Percentiles rank a stretch among this genome's conserved stretches.
Evolutionary conservation across 2,797 vertebrate genomes (phyloP).

Genomic region (Cheirogaleus major): DNA sequence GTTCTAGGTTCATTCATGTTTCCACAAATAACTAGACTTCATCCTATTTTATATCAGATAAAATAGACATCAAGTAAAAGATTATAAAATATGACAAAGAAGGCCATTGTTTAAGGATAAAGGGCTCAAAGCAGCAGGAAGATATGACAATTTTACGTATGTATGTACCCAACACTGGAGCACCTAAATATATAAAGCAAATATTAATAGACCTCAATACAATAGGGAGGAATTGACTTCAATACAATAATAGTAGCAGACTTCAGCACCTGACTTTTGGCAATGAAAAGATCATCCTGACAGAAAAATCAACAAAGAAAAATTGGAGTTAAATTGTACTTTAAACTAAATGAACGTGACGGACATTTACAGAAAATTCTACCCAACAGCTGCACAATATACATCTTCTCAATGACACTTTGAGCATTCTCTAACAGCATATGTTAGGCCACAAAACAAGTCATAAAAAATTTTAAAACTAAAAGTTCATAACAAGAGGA

Average conservation of each 20-base stretch:
- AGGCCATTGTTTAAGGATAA: neutral
- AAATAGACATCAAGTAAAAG: neutral
- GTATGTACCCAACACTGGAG: neutral
- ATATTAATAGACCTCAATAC: neutral
- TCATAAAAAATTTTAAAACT: neutral
- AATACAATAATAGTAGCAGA: neutral
- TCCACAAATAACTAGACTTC: neutral
- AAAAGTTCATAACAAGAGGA: neutral
- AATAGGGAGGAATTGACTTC: neutral
- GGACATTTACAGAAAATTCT: neutral
- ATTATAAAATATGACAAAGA: neutral
- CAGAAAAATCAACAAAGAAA: neutral
- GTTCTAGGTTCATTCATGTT: neutral
- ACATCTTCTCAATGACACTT: neutral
- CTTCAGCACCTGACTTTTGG: neutral
- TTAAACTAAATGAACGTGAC: neutral
- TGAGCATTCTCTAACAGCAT: neutral
- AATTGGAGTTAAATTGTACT: neutral
- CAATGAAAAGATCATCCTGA: neutral
- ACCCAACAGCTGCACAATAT: too few relatives aligned
- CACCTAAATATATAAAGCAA: neutral
- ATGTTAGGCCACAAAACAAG: neutral
- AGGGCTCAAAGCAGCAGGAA: neutral
- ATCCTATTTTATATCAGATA: neutral
- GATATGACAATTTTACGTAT: neutral